Percentiles rank a stretch among this genome's conserved stretches.
Conservation (phyloP, 2,113 vertebrate genomes). For the Vireo altiloquus region DNA sequence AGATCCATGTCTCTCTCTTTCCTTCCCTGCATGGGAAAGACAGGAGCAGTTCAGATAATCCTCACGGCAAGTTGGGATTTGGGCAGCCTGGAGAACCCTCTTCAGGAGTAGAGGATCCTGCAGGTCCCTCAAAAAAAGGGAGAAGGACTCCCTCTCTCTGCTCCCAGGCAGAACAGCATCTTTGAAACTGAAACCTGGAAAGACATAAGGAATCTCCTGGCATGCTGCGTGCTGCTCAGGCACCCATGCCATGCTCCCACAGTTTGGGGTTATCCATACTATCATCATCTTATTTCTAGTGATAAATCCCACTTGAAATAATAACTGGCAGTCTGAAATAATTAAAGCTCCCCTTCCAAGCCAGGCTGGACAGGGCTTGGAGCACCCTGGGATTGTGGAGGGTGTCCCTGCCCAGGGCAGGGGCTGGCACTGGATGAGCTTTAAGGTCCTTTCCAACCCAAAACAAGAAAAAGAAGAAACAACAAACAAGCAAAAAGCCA, state of each 20-base stretch:
- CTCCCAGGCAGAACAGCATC: not conserved
- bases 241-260: not conserved
- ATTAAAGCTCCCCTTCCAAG: not conserved
- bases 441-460: not conserved
- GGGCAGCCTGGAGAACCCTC: not conserved
- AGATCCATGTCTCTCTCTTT: not conserved
- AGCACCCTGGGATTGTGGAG: not conserved
- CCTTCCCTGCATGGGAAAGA: too few relatives aligned
- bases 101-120: not conserved
- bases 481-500: not conserved
- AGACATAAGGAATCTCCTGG: rapidly evolving
- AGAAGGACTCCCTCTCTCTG: conserved; percentile 48
- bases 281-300: not conserved
- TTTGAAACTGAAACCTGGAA: not conserved
- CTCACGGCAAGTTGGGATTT: not conserved
- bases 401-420: not conserved
- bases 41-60: too few relatives aligned
- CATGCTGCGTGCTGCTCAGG: rapidly evolving
- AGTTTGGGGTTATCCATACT: not conserved
- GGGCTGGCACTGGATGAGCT: not conserved
- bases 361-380: not conserved
- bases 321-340: not conserved
- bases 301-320: not conserved
- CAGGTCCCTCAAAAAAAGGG: not conserved
- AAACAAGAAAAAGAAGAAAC: not conserved